Percentiles rank a stretch among this genome's conserved stretches.
Conservation (phyloP, 2,113 vertebrate genomes). For the Tricholaema leucomelas region DNA sequence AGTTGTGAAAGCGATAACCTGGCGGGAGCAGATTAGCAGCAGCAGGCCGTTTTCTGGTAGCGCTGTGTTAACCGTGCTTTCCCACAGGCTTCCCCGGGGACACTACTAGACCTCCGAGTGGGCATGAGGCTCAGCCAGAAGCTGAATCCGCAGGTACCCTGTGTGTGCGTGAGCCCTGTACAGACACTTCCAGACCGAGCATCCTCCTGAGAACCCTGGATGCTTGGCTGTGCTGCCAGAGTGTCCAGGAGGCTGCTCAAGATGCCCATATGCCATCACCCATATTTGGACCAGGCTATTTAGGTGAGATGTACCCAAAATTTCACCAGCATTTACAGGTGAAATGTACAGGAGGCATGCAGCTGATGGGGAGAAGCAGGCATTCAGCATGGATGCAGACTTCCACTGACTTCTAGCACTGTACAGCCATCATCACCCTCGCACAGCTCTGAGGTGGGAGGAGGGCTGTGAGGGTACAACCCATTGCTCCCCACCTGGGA, state of each 20-base stretch:
- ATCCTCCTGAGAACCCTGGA: not conserved
- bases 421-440: rapidly evolving
- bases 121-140: rapidly evolving
- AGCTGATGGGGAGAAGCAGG: rapidly evolving
- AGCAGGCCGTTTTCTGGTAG: not conserved
- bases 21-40: not conserved
- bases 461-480: not conserved
- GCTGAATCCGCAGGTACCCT: rapidly evolving
- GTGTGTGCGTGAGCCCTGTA: not conserved
- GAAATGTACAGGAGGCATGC: rapidly evolving
- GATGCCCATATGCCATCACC: not conserved
- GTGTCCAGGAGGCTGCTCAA: not conserved
- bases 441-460: not conserved
- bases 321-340: not conserved
- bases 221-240: not conserved
- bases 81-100: rapidly evolving
- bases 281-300: too few species aligned
- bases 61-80: rapidly evolving
- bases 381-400: rapidly evolving
- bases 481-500: not conserved
- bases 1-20: not conserved
- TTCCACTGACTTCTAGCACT: not conserved
- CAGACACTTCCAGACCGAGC: rapidly evolving
- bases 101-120: not conserved
- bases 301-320: too few species aligned